Conservation (phyloP, 2,113 vertebrate genomes). For the Vombatus ursinus region DNA sequence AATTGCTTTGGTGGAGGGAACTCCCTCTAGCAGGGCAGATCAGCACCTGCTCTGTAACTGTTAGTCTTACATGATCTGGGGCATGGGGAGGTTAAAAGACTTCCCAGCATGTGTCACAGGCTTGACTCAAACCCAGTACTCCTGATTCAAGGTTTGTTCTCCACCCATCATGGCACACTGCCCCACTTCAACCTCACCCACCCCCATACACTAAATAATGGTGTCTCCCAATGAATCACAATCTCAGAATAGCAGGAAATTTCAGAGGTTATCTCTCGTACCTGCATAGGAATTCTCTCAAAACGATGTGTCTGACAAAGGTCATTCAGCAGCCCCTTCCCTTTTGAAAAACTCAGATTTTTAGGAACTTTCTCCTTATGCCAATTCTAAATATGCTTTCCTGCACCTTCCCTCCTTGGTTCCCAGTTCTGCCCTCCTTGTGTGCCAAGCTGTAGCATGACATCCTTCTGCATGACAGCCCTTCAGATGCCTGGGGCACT, state of each 20-base stretch:
- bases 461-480: neutral
- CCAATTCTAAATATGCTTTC: neutral
- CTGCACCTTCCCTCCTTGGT: neutral
- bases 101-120: neutral
- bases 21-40: neutral
- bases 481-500: neutral
- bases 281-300: neutral
- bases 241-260: neutral
- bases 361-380: neutral
- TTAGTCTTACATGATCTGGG: neutral
- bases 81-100: neutral
- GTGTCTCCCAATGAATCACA: neutral
- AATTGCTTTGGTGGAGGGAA: neutral
- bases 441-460: neutral
- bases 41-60: neutral
- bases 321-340: neutral
- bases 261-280: neutral
- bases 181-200: neutral
- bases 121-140: neutral
- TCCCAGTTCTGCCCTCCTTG: neutral
- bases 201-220: neutral
- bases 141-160: neutral
- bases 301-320: neutral
- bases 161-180: neutral
- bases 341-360: neutral